Evolutionary conservation across 1,140 invertebrate species (phyloP).

Genomic region (Apis cerana): DNA sequence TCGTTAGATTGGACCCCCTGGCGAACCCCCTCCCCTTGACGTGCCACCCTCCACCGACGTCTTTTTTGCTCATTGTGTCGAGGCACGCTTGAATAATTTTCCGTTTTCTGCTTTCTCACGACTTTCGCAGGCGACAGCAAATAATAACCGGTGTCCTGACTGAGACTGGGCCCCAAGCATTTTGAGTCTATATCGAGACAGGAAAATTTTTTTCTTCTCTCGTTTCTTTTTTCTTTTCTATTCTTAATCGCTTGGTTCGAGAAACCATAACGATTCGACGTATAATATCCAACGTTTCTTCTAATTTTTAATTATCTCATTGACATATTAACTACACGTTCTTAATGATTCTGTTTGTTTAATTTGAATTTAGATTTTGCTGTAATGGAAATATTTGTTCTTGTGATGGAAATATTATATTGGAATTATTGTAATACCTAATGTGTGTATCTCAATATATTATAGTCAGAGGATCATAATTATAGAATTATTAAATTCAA

Average conservation of each 20-base stretch:
- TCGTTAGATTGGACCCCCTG: slow-evolving; percentile 49
- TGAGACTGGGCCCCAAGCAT: slow-evolving; percentile 34
- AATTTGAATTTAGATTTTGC: not conserved
- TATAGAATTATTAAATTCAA: too few species aligned
- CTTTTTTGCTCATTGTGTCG: slow-evolving; percentile 40
- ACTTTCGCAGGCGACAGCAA: slow-evolving; percentile 49
- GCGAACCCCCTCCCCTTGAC: slow-evolving; percentile 23
- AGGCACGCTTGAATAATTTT: slow-evolving; percentile 49
- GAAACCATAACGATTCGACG: not conserved
- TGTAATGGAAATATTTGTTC: too few species aligned
- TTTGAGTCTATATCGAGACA: slow-evolving; percentile 18
- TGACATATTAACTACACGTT: not conserved
- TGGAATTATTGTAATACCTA: too few species aligned
- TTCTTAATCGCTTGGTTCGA: not conserved
- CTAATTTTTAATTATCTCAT: too few species aligned
- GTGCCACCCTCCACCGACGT: slow-evolving; percentile 1
- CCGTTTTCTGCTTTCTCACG: slow-evolving; percentile 44
- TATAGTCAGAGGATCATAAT: too few species aligned
- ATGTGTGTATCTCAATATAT: too few species aligned
- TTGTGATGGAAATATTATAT: too few species aligned
- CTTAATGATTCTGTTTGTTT: not conserved
- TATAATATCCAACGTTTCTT: not conserved
- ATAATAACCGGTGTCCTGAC: slow-evolving; percentile 44
- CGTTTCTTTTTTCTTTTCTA: not conserved
- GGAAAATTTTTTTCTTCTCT: slow-evolving; percentile 23